A percentile compares a stretch with the other conserved stretches of the same genome.
Conservation (phyloP, 2,113 vertebrate species). For the Gallinago undulata region DNA sequence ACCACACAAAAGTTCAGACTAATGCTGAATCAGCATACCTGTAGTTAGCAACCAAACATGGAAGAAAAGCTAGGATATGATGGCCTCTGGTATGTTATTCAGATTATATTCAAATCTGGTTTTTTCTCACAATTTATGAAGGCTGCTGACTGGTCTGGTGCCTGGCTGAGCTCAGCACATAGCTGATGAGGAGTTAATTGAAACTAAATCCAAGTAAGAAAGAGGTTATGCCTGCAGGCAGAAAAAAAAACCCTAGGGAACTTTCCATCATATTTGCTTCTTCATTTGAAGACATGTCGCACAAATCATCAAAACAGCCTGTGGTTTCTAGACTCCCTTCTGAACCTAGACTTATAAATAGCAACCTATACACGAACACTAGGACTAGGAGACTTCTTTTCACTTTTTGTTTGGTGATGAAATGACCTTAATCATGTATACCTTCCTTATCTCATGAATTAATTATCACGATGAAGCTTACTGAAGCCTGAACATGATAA, state of each 20-base stretch:
- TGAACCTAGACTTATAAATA: slow-evolving; percentile 52
- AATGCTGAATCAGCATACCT: background rate
- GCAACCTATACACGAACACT: background rate
- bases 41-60: background rate
- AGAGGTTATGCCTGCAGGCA: slow-evolving; percentile 37
- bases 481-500: slow-evolving; percentile 16
- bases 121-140: background rate
- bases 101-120: background rate
- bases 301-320: slow-evolving; percentile 49
- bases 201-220: slow-evolving; percentile 34
- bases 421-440: slow-evolving; percentile 44
- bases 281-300: background rate
- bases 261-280: slow-evolving; percentile 40
- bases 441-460: slow-evolving; percentile 33
- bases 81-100: background rate
- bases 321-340: slow-evolving; percentile 22
- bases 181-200: slow-evolving; percentile 41
- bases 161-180: slow-evolving; percentile 3
- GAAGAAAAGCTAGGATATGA: background rate
- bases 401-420: slow-evolving; percentile 19
- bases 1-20: background rate
- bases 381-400: background rate
- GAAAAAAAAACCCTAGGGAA: slow-evolving; percentile 1
- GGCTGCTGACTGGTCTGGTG: background rate
- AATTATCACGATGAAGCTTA: slow-evolving; percentile 39